These are phyloP conservation scores for Urocolius indicus DNA, from an alignment of 2,113 vertebrate genomes.

Conservation along the genomic window DNA sequence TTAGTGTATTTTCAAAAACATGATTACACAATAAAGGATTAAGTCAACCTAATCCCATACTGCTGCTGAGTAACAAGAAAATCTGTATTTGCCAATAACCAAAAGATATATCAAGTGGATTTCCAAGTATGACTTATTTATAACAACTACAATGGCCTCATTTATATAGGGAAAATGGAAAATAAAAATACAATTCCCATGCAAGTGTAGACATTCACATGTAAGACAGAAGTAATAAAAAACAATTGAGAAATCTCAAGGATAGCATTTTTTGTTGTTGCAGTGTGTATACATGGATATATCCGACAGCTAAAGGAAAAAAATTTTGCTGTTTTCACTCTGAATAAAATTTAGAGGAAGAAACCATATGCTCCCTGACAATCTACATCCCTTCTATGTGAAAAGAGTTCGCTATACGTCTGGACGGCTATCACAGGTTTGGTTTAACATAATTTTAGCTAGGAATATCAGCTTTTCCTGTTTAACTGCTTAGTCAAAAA, in stretches of 20 bases:
- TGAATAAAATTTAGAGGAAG: not conserved
- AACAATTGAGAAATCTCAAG: not conserved
- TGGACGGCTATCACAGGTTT: not conserved
- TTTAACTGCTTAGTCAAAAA: not conserved
- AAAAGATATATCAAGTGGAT: not conserved
- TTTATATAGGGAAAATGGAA: not conserved
- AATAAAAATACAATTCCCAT: not conserved
- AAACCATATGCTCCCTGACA: not conserved
- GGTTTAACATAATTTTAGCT: not conserved
- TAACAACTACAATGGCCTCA: not conserved
- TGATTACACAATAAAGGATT: constrained; percentile 29
- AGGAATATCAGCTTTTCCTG: not conserved
- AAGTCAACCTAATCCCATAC: not conserved
- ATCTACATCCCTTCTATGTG: not conserved
- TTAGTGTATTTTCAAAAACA: constrained; percentile 45
- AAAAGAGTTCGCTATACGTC: not conserved
- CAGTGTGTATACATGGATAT: not conserved
- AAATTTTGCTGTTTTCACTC: not conserved
- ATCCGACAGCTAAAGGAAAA: not conserved
- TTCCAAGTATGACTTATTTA: constrained; percentile 1
- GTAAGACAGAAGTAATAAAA: not conserved
- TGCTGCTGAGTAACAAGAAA: constrained; percentile 13
- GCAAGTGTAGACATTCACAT: not conserved
- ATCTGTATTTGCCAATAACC: constrained; percentile 53
- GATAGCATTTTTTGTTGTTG: not conserved